Evolutionary conservation across 2,113 vertebrate species (phyloP).

Genomic region (Lepisosteus osseus): DNA sequence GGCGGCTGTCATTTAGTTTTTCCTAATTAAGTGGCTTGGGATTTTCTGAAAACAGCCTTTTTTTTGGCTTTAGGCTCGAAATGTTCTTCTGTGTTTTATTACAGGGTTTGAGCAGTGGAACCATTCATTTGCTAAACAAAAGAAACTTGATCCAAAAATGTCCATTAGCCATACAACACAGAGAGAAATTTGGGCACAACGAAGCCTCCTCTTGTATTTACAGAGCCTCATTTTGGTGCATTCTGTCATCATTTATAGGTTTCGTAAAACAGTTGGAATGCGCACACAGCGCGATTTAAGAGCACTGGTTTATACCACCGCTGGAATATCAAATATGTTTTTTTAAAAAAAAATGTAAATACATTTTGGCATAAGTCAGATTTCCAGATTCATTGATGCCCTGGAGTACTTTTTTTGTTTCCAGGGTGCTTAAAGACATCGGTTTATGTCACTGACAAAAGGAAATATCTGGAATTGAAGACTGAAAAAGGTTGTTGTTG

Average conservation of each 20-base stretch:
- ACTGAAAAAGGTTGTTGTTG: too few species aligned
- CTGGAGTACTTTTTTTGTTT: not conserved
- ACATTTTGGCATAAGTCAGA: not conserved
- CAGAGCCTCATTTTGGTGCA: not conserved
- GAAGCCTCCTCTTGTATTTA: not conserved
- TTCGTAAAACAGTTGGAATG: conserved; percentile 4
- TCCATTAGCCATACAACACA: not conserved
- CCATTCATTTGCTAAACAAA: conserved; percentile 11
- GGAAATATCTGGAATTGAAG: not conserved
- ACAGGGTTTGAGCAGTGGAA: conserved; percentile 6
- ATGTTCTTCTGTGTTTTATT: conserved; percentile 12
- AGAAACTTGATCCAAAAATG: conserved; percentile 8
- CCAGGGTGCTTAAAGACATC: not conserved
- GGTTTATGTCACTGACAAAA: conserved; percentile 6
- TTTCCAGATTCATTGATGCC: too few species aligned
- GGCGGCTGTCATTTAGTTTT: conserved; percentile 25
- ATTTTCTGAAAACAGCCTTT: conserved; percentile 12
- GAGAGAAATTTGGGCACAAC: conserved; percentile 6
- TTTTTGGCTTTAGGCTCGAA: not conserved
- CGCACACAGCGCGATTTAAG: not conserved
- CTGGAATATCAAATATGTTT: conserved; percentile 5
- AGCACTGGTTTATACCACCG: not conserved
- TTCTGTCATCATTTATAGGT: not conserved
- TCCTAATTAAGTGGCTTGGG: conserved; percentile 21
- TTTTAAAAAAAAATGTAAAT: not conserved